Evolutionary conservation across 1,140 invertebrate species (phyloP).

Genomic region (Heterodera schachtii): DNA sequence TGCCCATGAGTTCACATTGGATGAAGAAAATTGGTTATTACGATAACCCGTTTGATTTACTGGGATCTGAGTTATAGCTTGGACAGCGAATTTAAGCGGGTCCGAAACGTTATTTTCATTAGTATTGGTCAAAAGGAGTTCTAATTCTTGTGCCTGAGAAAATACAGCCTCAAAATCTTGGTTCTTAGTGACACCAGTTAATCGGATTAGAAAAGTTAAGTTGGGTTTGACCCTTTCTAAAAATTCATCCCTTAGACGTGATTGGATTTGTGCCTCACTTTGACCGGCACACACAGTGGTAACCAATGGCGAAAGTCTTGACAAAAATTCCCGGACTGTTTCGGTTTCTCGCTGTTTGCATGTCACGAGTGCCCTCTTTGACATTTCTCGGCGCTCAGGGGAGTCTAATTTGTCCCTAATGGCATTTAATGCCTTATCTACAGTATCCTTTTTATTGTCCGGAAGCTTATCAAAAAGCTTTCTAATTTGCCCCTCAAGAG

Average conservation of each 20-base stretch:
- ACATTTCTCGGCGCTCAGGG: neutral
- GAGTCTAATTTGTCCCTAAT: neutral
- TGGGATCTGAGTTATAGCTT: neutral
- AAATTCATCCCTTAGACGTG: neutral
- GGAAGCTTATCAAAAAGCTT: neutral
- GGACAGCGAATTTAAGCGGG: neutral
- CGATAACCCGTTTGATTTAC: neutral
- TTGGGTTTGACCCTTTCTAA: neutral
- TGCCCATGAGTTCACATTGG: neutral
- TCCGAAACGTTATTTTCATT: neutral
- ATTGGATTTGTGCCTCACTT: neutral
- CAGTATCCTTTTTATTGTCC: neutral
- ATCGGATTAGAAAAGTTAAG: neutral
- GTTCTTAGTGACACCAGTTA: neutral
- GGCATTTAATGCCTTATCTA: neutral
- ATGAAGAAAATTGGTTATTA: neutral
- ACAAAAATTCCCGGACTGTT: neutral
- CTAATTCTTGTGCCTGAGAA: neutral
- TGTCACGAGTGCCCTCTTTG: neutral
- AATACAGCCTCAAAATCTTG: neutral
- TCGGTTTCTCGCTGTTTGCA: neutral
- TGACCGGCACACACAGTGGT: neutral
- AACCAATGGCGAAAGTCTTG: neutral
- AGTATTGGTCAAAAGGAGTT: neutral
- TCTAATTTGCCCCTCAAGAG: neutral